Percentiles rank a stretch among this genome's conserved stretches.
Conservation (phyloP, 2,113 vertebrate species). For the Pachypanchax playfairii region DNA sequence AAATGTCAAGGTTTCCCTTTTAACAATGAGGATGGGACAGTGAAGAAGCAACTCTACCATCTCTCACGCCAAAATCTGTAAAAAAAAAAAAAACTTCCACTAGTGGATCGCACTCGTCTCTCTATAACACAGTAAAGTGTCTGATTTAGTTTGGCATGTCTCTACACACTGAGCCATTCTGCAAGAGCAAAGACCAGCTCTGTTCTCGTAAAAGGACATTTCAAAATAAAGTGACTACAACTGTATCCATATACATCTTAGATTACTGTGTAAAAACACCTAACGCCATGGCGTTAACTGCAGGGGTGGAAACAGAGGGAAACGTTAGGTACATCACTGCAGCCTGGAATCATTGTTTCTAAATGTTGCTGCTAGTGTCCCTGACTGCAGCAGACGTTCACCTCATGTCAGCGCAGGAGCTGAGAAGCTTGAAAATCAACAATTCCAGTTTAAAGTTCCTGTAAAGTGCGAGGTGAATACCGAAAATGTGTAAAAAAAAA, state of each 20-base stretch:
- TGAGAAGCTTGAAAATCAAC: background rate
- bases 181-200: slow-evolving; percentile 59
- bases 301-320: background rate
- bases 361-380: no score
- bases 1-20: slow-evolving; percentile 52
- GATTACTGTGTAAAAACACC: no score
- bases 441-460: slow-evolving; percentile 23
- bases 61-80: no score
- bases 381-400: no score
- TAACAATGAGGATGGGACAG: slow-evolving; percentile 27
- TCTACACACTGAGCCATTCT: slow-evolving; percentile 36
- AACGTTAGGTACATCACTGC: background rate
- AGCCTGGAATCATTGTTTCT: background rate
- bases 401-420: background rate
- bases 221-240: slow-evolving; percentile 45
- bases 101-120: background rate
- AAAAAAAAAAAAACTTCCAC: slow-evolving; percentile 15
- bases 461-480: slow-evolving; percentile 56
- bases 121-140: slow-evolving; percentile 32
- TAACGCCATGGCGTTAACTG: no score
- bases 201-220: slow-evolving; percentile 14
- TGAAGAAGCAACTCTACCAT: no score
- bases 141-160: slow-evolving; percentile 62
- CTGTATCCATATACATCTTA: slow-evolving; percentile 13
- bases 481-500: background rate